These are phyloP conservation scores for Seriola dumerili DNA, from an alignment of 2,113 vertebrate genomes.

Conservation along the genomic window DNA sequence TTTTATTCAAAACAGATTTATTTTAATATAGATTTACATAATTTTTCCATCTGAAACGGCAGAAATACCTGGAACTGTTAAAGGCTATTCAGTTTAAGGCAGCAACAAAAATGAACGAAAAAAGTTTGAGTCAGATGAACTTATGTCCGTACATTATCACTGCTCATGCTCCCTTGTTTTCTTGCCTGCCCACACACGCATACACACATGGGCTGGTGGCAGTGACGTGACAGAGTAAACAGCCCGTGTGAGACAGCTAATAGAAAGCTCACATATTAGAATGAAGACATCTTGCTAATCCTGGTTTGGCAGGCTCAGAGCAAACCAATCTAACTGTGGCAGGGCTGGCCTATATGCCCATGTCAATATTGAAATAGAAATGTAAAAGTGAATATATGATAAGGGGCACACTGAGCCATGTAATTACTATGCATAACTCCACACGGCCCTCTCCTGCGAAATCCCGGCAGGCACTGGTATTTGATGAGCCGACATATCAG, in stretches of 20 bases:
- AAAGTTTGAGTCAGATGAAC: background rate
- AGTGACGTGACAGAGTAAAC: constrained; percentile 34
- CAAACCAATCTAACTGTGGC: constrained; percentile 11
- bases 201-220: background rate
- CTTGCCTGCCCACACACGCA: background rate
- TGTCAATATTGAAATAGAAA: constrained; percentile 55
- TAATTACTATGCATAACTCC: constrained; percentile 60
- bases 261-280: constrained; percentile 26
- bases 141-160: background rate
- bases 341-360: background rate
- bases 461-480: constrained; percentile 31
- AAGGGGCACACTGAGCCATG: constrained; percentile 36
- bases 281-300: constrained; percentile 37
- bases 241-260: constrained; percentile 15
- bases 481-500: constrained; percentile 40
- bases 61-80: background rate
- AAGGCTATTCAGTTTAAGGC: background rate
- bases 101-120: background rate
- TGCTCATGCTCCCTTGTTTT: background rate
- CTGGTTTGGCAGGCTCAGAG: constrained; percentile 19
- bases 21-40: constrained; percentile 7
- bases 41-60: constrained; percentile 12
- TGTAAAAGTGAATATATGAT: constrained; percentile 36
- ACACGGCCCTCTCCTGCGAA: background rate
- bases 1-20: constrained; percentile 6